Percentiles rank a stretch among this genome's conserved stretches.
Conservation (phyloP, 92 coral and sea anemone genomes). For the Epizoanthus rinbou region DNA sequence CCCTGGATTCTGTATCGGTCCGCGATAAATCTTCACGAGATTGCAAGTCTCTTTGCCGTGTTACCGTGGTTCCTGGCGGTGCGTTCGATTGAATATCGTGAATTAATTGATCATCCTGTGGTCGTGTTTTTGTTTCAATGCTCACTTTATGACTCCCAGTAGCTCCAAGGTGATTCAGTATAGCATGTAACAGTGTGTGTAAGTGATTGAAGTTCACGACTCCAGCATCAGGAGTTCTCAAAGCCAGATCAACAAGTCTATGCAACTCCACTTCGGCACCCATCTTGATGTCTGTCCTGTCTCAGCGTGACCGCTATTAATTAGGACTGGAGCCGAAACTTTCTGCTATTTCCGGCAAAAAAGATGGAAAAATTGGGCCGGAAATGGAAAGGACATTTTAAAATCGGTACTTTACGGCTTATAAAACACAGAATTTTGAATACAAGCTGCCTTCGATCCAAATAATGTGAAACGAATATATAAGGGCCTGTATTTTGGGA, state of each 20-base stretch:
- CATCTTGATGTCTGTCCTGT: conserved; percentile 55
- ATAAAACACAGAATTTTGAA: no score
- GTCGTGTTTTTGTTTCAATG: neutral
- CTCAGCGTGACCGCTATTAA: neutral
- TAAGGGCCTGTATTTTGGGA: no score
- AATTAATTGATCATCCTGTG: neutral
- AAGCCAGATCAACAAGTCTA: conserved; percentile 74
- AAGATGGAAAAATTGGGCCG: no score
- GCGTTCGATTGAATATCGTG: neutral
- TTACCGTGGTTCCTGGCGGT: neutral
- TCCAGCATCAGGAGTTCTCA: conserved; percentile 83
- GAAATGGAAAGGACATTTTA: no score
- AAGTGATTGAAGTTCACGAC: conserved; percentile 94
- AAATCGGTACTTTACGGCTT: no score
- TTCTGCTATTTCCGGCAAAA: no score
- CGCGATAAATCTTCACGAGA: neutral
- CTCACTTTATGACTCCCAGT: conserved; percentile 31
- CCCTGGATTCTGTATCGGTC: neutral
- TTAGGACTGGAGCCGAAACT: no score
- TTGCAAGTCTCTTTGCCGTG: neutral
- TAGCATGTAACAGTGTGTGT: conserved; percentile 86
- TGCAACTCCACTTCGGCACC: conserved; percentile 88
- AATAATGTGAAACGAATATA: no score
- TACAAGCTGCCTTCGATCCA: no score
- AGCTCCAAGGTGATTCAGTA: conserved; percentile 78